These are phyloP conservation scores for Maconellicoccus hirsutus DNA, from an alignment of 1,140 invertebrate genomes.

Conservation along the genomic window DNA sequence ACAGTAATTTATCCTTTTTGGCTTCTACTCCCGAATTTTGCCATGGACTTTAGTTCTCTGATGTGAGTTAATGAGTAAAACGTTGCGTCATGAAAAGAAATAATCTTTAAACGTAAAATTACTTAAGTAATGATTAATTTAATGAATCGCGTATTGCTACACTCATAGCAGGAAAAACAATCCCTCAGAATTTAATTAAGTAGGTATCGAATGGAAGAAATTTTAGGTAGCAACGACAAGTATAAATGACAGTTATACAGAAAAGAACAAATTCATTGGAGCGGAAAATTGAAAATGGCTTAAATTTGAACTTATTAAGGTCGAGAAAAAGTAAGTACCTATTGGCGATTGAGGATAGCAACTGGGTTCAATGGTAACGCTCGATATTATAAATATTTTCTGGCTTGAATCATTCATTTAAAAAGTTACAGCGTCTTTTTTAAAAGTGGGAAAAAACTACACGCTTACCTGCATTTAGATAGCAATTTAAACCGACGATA, in stretches of 20 bases:
- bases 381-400: neutral
- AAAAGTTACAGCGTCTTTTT: neutral
- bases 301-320: constrained; percentile 5
- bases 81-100: too few species aligned
- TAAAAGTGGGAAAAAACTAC: too few species aligned
- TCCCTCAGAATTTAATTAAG: neutral
- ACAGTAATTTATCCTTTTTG: too few species aligned
- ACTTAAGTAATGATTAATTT: too few species aligned
- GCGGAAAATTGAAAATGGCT: neutral
- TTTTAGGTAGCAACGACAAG: neutral
- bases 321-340: neutral
- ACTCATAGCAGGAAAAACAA: too few species aligned
- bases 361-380: neutral
- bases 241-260: neutral
- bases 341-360: neutral
- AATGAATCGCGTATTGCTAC: too few species aligned
- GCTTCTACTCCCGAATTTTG: too few species aligned
- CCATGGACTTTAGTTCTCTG: too few species aligned
- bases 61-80: too few species aligned
- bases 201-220: neutral
- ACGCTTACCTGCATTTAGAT: too few species aligned
- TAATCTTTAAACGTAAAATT: too few species aligned
- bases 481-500: too few species aligned
- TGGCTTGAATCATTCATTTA: neutral
- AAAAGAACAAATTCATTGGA: neutral